Evolutionary conservation across 1,140 invertebrate genomes (phyloP), one percentile per base, ranked within the genome.

Genomic region (Diorhabda sublineata): DNA sequence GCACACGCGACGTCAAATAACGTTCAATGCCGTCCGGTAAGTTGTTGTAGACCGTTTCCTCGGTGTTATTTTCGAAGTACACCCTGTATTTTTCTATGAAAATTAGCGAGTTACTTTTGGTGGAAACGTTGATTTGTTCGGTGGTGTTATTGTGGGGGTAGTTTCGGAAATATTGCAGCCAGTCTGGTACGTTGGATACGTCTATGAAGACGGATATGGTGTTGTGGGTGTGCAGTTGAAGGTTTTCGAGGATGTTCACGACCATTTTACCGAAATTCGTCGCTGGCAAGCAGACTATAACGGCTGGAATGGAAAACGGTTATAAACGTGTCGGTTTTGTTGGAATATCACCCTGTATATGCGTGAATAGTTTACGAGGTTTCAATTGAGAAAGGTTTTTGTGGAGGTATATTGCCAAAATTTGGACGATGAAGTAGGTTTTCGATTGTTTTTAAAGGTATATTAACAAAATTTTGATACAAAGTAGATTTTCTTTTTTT

Each of bases 181-280:
- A 81, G 3, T 75, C 75, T 5, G 76, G 78, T 57, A 79, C 60
- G 45, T 73, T 76, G 41, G 76, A 76, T 52, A 79, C 68, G 71
- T 81, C 80, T 66, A 80, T 71, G 61, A 80, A 74, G 61, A 80
- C 69, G 26, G 71, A 76, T 58, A 79, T 69, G 5, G 75, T 78
- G 68, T 78, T 77, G 56, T 76, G 71, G 9, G 64, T 64, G 58
- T 76, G 72, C 8, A 77, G 66, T 44, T 76, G 72, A 5, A 80
- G 67, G 45, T 70, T 64, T 61, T 79, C 74, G 3, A 77, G 71
- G 42, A 69, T 68, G 44, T 69, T 57, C 47, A 79, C 57, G 56
- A 79, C 71, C 7, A n/a, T 69, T 67, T 70, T 68, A 5, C 80
- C 80, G n/a, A 73, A 62, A 5, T 75, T 68, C 69, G 75, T 73